These are phyloP conservation scores for Scatophagus argus DNA, from an alignment of 2,113 vertebrate species.

Conservation along the genomic window DNA sequence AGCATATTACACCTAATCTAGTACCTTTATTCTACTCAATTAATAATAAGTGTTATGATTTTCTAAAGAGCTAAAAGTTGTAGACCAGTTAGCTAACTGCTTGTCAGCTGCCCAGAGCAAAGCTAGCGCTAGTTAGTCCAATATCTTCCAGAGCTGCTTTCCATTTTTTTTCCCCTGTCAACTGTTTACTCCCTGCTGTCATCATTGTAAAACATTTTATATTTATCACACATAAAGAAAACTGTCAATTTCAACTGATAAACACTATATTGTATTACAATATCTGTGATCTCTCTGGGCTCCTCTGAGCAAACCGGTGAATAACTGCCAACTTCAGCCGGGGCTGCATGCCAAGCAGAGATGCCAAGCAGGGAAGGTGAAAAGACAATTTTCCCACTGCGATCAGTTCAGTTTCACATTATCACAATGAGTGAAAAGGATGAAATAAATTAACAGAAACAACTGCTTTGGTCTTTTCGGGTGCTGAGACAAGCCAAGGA, in stretches of 20 bases:
- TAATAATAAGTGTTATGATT: neutral
- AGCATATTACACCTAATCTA: neutral
- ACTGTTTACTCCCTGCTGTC: no score
- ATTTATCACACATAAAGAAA: no score
- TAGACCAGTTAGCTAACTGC: no score
- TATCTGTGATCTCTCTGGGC: no score
- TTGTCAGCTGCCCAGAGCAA: no score
- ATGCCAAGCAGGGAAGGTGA: neutral
- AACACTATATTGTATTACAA: no score
- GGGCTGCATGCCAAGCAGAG: neutral
- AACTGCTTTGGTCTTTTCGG: conserved; percentile 2
- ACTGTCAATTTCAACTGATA: no score
- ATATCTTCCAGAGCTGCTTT: no score
- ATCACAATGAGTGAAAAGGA: conserved; percentile 20
- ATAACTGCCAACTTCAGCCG: neutral
- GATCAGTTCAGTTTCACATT: conserved; percentile 12
- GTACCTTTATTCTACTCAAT: no score
- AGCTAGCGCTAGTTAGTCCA: no score
- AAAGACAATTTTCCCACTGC: neutral
- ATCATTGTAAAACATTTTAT: no score
- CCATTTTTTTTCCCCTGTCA: no score
- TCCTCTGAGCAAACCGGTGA: neutral
- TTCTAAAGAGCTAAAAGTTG: neutral
- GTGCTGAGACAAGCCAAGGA: conserved; percentile 4
- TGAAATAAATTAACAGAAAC: conserved; percentile 22